Evolutionary conservation across 2,797 vertebrate species (phyloP).

Genomic region (Neomorphus geoffroyi): DNA sequence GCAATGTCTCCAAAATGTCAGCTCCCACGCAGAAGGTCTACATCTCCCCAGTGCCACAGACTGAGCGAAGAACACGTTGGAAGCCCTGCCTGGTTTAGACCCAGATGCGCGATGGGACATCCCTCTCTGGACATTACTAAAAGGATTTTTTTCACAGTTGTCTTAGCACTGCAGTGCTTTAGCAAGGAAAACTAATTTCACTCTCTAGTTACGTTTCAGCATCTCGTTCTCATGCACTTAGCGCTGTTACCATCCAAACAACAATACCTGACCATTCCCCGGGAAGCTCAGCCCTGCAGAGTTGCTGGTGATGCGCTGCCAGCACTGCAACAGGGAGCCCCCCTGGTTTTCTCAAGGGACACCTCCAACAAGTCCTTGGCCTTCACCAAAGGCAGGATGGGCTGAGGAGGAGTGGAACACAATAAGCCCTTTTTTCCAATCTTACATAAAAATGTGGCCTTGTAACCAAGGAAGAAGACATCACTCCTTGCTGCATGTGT

Average conservation of each 20-base stretch:
- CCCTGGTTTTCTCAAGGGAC: not conserved
- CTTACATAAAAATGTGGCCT: not conserved
- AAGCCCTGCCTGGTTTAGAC: not conserved
- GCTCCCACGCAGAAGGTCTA: not conserved
- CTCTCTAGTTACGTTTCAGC: not conserved
- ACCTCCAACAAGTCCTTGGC: not conserved
- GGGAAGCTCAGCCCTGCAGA: not conserved
- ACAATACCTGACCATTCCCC: not conserved
- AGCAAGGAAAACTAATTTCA: not conserved
- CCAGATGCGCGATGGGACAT: not conserved
- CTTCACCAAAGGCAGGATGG: not conserved
- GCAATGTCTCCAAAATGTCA: not conserved
- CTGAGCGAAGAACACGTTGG: not conserved
- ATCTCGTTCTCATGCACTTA: not conserved
- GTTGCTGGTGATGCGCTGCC: not conserved
- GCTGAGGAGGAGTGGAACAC: not conserved
- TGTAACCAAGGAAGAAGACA: not conserved
- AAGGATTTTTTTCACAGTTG: not conserved
- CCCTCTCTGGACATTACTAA: not conserved
- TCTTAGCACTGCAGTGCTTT: not conserved
- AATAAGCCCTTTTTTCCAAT: not conserved
- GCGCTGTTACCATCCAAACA: not conserved
- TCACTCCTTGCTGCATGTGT: fast-evolving
- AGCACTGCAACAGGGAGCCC: not conserved
- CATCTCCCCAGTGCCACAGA: not conserved